A percentile compares a stretch with the other conserved stretches of the same genome.
These are phyloP conservation scores for Plestiodon gilberti DNA, from an alignment of 2,113 vertebrate genomes.

Conservation along the genomic window DNA sequence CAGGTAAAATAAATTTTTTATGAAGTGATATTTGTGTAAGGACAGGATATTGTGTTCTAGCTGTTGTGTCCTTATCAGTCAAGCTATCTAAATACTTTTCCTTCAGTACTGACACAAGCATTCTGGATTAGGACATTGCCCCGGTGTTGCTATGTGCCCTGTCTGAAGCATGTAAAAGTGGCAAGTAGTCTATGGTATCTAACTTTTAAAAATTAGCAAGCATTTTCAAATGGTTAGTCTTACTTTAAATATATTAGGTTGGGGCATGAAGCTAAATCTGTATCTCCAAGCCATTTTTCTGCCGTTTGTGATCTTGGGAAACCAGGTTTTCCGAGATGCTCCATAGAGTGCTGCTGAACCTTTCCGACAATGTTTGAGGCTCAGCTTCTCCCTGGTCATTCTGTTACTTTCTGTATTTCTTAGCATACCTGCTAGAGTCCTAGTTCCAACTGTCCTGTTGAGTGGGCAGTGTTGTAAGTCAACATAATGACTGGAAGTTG, in stretches of 20 bases:
- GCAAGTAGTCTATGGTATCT: background rate
- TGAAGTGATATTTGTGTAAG: background rate
- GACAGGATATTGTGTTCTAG: background rate
- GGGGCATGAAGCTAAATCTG: background rate
- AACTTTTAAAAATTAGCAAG: background rate
- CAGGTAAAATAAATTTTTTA: slow-evolving; percentile 78
- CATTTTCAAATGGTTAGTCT: background rate
- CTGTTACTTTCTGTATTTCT: background rate
- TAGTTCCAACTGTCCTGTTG: too few species aligned
- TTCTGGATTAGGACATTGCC: background rate
- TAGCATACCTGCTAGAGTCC: background rate
- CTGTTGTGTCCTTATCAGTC: background rate
- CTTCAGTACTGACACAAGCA: background rate
- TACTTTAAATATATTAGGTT: background rate
- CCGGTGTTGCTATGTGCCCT: too few species aligned
- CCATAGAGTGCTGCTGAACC: background rate
- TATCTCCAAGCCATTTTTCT: background rate
- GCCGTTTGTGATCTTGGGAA: background rate
- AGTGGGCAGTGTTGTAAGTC: background rate
- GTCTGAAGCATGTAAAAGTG: too few species aligned
- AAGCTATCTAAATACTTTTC: background rate
- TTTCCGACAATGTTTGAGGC: background rate
- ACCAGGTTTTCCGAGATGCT: background rate
- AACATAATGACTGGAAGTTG: background rate
- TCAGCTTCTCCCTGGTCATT: background rate